Conservation (phyloP, 2,888 invertebrate species). For the Diplolepis rosae region DNA sequence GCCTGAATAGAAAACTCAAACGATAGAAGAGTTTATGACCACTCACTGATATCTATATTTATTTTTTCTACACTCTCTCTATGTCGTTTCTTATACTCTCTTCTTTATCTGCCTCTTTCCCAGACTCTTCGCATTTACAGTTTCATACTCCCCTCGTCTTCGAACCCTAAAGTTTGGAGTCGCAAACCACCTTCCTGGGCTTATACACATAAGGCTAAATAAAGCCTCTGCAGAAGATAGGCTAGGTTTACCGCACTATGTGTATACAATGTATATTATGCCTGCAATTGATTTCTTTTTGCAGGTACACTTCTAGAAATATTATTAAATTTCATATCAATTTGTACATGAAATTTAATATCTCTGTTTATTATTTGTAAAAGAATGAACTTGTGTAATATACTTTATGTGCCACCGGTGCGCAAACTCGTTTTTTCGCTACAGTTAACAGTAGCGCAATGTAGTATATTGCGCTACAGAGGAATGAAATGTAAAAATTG, state of each 20-base stretch:
- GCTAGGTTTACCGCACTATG: background rate
- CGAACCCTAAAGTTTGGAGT: constrained; percentile 43
- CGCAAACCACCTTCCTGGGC: background rate
- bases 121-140: constrained; percentile 35
- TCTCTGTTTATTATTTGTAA: too few relatives aligned
- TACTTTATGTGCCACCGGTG: too few relatives aligned
- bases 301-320: too few relatives aligned
- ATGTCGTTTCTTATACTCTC: constrained; percentile 45
- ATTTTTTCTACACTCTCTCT: constrained; percentile 40
- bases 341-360: too few relatives aligned
- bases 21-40: constrained; percentile 68
- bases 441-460: too few relatives aligned
- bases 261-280: background rate
- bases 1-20: constrained; percentile 71
- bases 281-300: background rate
- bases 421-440: too few relatives aligned
- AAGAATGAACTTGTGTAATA: too few relatives aligned
- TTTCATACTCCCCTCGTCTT: constrained; percentile 29
- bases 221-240: background rate
- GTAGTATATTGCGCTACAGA: too few relatives aligned
- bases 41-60: constrained; percentile 57
- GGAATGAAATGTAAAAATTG: too few relatives aligned
- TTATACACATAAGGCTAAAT: background rate
- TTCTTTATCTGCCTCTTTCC: constrained; percentile 37
- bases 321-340: too few relatives aligned